A percentile compares a stretch with the other conserved stretches of the same genome.
These are phyloP conservation scores for Tachystola acroxantha DNA, from an alignment of 2,888 invertebrate species.

Conservation along the genomic window DNA sequence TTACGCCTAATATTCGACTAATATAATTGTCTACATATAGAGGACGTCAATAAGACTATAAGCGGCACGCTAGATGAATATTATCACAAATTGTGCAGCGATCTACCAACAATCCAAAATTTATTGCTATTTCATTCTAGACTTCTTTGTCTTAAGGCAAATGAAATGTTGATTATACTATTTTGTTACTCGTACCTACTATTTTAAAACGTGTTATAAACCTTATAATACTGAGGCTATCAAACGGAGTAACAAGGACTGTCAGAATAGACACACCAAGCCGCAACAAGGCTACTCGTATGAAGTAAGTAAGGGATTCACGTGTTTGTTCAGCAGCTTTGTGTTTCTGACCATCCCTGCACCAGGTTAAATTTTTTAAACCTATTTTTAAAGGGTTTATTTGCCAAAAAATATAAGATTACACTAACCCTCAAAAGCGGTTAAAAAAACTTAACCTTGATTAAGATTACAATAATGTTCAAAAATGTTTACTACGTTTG, in stretches of 20 bases:
- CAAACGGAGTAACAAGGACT: slow-evolving; percentile 25
- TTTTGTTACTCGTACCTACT: slow-evolving; percentile 7
- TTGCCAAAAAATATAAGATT: no score
- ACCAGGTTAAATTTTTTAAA: not conserved
- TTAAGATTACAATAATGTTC: slow-evolving; percentile 9
- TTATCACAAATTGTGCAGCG: slow-evolving; percentile 70
- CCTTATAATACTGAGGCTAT: slow-evolving; percentile 27
- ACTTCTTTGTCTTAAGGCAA: slow-evolving; percentile 66
- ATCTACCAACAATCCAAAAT: slow-evolving; percentile 56
- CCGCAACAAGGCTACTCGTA: not conserved
- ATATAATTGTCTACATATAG: slow-evolving; percentile 70
- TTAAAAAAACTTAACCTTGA: no score
- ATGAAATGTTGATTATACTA: slow-evolving; percentile 49
- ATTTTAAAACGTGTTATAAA: slow-evolving; percentile 25
- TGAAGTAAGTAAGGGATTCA: not conserved
- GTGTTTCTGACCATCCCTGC: not conserved
- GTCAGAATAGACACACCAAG: not conserved
- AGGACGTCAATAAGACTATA: slow-evolving; percentile 67
- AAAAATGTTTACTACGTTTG: slow-evolving; percentile 28
- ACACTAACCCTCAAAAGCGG: no score
- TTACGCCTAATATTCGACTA: slow-evolving; percentile 67
- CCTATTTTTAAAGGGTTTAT: not conserved
- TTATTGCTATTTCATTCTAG: slow-evolving; percentile 72
- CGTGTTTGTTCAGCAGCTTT: no score
- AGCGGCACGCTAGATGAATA: slow-evolving; percentile 64